Evolutionary conservation across 2,888 invertebrate genomes (phyloP).

Genomic region (Eupsilia transversa): DNA sequence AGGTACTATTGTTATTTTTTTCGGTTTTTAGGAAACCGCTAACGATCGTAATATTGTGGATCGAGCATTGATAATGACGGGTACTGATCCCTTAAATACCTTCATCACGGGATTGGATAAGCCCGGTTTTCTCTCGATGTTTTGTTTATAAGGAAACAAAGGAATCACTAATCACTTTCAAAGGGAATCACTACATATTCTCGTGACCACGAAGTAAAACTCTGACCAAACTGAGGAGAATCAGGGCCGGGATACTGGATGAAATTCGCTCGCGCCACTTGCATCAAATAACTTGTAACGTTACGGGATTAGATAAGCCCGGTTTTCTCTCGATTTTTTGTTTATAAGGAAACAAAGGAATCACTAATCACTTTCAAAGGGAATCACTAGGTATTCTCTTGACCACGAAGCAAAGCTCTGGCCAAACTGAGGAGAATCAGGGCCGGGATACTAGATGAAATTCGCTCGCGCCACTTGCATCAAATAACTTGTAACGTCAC

Average conservation of each 20-base stretch:
- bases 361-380: background rate
- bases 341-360: background rate
- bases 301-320: background rate
- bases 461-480: background rate
- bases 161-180: background rate
- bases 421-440: background rate
- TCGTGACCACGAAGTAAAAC: background rate
- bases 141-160: background rate
- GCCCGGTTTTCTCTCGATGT: background rate
- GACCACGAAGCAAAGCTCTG: background rate
- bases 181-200: background rate
- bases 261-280: background rate
- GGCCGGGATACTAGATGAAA: too few species aligned
- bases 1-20: background rate
- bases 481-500: background rate
- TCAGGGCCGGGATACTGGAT: too few species aligned
- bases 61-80: background rate
- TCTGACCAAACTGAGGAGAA: background rate
- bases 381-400: background rate
- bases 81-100: background rate
- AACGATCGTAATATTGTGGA: too few species aligned
- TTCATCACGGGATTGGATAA: background rate
- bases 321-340: background rate
- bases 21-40: background rate
- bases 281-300: background rate